phyloP scores from a whole-genome alignment of 2,797 vertebrate species.

The Macroramphosus scolopax region DNA sequence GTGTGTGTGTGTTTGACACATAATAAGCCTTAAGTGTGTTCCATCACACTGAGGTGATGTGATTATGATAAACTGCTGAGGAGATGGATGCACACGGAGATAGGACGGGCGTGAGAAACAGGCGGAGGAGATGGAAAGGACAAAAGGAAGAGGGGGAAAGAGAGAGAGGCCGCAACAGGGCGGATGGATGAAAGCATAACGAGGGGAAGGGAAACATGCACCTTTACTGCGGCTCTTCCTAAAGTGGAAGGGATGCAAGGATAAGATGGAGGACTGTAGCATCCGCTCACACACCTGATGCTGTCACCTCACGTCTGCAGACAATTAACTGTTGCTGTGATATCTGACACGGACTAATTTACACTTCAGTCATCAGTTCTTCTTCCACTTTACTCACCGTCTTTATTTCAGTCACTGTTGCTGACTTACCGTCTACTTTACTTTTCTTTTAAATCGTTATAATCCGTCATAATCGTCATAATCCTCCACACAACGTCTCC shows the following conservation, averaged over 20 bases:
- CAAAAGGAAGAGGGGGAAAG: background rate
- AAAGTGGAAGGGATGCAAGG: no score
- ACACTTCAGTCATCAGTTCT: no score
- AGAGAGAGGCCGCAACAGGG: background rate
- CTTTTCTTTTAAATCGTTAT: no score
- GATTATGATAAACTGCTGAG: conserved; percentile 74
- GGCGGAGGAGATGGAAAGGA: background rate
- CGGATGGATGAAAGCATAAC: background rate
- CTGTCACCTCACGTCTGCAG: no score
- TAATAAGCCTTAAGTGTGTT: conserved; percentile 72
- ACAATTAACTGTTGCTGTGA: conserved; percentile 3
- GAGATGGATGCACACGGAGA: conserved; percentile 52
- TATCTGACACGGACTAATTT: conserved; percentile 1
- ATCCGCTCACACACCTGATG: no score
- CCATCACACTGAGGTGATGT: conserved; percentile 66
- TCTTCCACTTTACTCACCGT: background rate
- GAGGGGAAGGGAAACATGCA: background rate
- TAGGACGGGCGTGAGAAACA: conserved; percentile 1
- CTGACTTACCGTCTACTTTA: no score
- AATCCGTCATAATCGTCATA: no score
- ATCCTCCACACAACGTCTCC: no score
- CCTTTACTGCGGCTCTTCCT: no score
- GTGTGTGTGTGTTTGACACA: conserved; percentile 33
- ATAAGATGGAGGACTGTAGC: no score
- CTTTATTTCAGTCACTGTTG: no score